phyloP scores from a whole-genome alignment of 2,888 invertebrate genomes.

The Protonemura montana region DNA sequence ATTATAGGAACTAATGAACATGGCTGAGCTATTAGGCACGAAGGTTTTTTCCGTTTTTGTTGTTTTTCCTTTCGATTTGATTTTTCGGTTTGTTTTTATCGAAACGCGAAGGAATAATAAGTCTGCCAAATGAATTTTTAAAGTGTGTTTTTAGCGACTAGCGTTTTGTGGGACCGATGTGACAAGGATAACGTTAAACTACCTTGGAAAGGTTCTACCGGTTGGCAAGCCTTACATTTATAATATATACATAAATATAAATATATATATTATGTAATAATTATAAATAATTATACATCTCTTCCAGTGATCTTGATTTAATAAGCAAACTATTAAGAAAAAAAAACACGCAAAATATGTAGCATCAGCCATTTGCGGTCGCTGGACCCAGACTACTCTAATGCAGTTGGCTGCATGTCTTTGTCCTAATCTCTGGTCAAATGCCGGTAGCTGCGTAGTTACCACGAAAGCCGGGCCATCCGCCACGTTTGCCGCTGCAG shows the following conservation, averaged over 20 bases:
- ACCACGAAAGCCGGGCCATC: neutral
- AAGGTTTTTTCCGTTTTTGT: neutral
- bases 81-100: neutral
- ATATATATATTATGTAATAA: constrained; percentile 20
- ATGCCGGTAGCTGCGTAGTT: constrained; percentile 13
- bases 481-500: neutral
- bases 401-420: neutral
- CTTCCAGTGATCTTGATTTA: constrained; percentile 50
- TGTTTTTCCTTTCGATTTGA: too few relatives aligned
- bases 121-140: constrained; percentile 50
- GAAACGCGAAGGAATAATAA: constrained; percentile 34
- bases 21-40: neutral
- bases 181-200: neutral
- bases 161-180: neutral
- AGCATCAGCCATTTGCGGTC: neutral
- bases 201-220: constrained; percentile 20
- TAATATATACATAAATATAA: constrained; percentile 10
- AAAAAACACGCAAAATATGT: neutral
- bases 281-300: constrained; percentile 45
- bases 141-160: constrained; percentile 16
- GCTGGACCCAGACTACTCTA: too few relatives aligned
- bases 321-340: neutral
- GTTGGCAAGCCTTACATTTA: constrained; percentile 22
- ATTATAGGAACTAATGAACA: constrained; percentile 17
- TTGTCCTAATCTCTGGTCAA: constrained; percentile 7